A percentile compares a stretch with the other conserved stretches of the same genome.
These are phyloP conservation scores for Haplochromis burtoni DNA, from an alignment of 2,113 vertebrate genomes.

Conservation along the genomic window DNA sequence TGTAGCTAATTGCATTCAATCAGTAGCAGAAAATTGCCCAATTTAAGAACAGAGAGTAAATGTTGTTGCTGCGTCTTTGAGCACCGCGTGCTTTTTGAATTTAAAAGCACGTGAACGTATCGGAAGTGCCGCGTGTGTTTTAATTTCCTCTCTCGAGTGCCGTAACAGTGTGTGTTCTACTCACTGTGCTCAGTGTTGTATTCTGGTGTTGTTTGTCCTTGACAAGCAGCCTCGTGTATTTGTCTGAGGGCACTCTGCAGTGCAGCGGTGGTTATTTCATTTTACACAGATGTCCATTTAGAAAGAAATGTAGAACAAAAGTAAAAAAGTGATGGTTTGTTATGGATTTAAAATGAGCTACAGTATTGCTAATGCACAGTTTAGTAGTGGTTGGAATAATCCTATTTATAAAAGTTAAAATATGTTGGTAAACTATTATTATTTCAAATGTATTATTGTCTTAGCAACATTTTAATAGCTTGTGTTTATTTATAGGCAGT, in stretches of 20 bases:
- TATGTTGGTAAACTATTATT: neutral
- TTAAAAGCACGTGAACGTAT: neutral
- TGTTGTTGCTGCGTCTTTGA: neutral
- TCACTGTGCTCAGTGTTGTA: neutral
- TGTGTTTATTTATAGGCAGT: neutral
- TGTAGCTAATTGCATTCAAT: neutral
- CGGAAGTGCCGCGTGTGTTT: neutral
- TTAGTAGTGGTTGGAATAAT: neutral
- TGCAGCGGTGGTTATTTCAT: neutral
- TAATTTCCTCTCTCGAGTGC: neutral
- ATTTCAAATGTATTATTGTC: neutral
- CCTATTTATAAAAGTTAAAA: neutral
- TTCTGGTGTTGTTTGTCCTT: constrained; percentile 43
- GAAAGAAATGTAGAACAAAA: neutral
- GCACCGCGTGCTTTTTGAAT: neutral
- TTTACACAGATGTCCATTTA: neutral
- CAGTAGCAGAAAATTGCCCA: neutral
- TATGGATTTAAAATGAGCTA: neutral
- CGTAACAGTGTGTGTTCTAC: neutral
- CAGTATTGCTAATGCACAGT: neutral
- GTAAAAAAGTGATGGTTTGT: neutral
- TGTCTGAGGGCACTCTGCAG: neutral
- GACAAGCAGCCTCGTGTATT: constrained; percentile 5
- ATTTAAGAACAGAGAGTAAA: neutral
- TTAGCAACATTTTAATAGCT: neutral